phyloP scores from a whole-genome alignment of 2,113 vertebrate species.

The Mus spicilegus region DNA sequence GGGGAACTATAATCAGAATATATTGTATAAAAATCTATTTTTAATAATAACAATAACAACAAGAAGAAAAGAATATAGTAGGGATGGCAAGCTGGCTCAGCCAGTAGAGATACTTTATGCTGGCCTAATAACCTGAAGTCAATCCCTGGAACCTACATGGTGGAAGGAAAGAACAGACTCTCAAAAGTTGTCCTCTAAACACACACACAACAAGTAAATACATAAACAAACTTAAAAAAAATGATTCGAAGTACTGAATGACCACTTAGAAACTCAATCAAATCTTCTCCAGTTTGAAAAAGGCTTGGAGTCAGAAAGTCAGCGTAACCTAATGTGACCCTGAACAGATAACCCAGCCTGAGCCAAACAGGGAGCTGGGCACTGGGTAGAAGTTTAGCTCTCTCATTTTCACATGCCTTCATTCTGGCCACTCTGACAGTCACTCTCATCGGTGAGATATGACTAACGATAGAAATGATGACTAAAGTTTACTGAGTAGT shows the following conservation, averaged over 20 bases:
- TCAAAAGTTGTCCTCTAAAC: background rate
- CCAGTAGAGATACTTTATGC: background rate
- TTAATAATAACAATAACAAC: background rate
- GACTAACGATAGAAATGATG: background rate
- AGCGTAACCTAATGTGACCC: background rate
- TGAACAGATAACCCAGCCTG: background rate
- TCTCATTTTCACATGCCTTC: background rate
- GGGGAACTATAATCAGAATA: background rate
- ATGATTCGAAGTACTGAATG: background rate
- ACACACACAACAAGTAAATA: background rate
- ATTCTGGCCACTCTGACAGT: background rate
- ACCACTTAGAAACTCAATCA: conserved; percentile 4
- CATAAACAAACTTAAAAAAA: background rate
- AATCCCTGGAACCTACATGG: background rate
- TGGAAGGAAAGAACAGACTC: background rate
- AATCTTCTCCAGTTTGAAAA: conserved; percentile 29
- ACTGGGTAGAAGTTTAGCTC: background rate
- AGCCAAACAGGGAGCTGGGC: background rate
- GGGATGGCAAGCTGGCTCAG: background rate
- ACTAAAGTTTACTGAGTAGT: background rate
- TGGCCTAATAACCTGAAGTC: background rate
- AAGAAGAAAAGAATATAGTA: background rate
- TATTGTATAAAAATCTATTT: background rate
- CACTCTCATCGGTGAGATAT: background rate
- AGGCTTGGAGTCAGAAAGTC: background rate